Conservation (phyloP, 1,140 invertebrate species). For the Hypsibius dujardini region DNA sequence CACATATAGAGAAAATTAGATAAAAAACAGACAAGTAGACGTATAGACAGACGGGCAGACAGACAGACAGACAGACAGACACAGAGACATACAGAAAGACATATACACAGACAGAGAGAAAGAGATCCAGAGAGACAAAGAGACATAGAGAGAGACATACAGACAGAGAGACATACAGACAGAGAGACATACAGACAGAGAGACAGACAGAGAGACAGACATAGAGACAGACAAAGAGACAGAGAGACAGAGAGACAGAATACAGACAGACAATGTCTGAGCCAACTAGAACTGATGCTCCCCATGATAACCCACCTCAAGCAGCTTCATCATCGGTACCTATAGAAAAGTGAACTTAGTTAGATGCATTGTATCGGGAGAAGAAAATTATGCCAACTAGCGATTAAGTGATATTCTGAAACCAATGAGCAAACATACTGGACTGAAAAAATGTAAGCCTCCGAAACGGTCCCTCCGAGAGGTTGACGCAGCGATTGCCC, state of each 20-base stretch:
- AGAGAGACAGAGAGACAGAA: no score
- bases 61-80: no score
- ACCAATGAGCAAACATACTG: conserved; percentile 34
- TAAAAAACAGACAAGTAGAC: no score
- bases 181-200: no score
- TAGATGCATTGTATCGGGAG: neutral
- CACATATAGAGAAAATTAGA: neutral
- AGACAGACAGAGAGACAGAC: no score
- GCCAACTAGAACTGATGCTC: neutral
- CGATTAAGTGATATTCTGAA: neutral
- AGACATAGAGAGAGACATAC: no score
- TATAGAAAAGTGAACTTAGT: neutral
- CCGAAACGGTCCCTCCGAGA: conserved; percentile 45
- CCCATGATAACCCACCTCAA: conserved; percentile 42
- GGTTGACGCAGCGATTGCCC: conserved; percentile 51
- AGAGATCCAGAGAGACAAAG: no score
- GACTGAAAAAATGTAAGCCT: conserved; percentile 79
- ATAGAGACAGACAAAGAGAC: no score
- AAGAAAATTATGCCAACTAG: neutral
- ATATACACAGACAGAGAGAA: no score
- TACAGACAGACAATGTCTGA: neutral
- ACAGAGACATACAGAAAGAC: no score
- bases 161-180: no score
- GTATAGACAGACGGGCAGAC: no score
- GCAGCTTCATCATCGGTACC: conserved; percentile 65